Base-by-base conservation (phyloP, 2,888 invertebrate genomes). In the Drosophila pegasa region DNA sequence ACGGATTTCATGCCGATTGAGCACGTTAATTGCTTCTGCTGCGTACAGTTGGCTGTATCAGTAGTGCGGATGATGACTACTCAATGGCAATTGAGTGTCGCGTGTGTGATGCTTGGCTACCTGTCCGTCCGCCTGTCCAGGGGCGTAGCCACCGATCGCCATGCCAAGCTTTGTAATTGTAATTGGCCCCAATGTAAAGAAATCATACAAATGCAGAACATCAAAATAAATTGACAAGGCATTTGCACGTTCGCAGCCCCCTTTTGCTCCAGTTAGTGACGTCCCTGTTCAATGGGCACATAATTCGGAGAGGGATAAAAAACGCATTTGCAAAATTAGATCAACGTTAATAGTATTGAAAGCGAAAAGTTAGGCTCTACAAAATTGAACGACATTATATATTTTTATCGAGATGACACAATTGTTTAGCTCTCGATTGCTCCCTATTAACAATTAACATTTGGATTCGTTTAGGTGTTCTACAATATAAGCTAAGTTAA, bases 1-100 rank as follows among this genome's bases (percentile, higher is more conserved):
- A 88, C 78, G 80, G 80, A 89, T 92, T 91, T 91, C 90, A 92
- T 84, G 91, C 87, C 88, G 86, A 90, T 90, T 90, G 89, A 86
- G 62, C 91, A 80, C 71, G 71, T 70, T 92, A 91, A 91, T 92
- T 92, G 80, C 55, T 72, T 27, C 10, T 58, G 47, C 75, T 69
- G 56, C 77, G 79, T 67, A 72, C 61, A 64, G 75, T 78, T 78
- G 38, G 58, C 56, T 45, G 45, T 61, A 65, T 74, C 48, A 59
- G 35, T 54, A 52, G 77, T 51, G 68, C 68, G 62, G 65, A 73
- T 58, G 69, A 83, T 80, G 74, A 58, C 59, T 59, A 48, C 47
- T 71, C 73, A 67, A 80, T 72, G 78, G 66, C 88, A 78, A 76
- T 75, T 72, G 81, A 87, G 81, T 84, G 87, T 88, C 87, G 83